Percentiles rank a stretch among this genome's conserved stretches.
phyloP scores from a whole-genome alignment of 2,797 vertebrate genomes.

The Masticophis lateralis region DNA sequence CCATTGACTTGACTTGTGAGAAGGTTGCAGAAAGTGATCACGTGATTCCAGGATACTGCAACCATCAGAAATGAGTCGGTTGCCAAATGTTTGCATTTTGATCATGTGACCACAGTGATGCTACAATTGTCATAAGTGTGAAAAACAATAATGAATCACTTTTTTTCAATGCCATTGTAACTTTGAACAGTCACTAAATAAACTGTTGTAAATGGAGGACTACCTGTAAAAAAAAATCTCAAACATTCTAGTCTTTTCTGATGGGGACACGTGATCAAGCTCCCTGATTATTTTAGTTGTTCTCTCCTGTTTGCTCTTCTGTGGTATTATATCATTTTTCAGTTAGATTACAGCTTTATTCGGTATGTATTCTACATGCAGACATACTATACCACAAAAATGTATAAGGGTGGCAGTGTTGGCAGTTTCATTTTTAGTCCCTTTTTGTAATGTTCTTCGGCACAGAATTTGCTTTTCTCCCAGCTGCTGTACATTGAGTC shows the following conservation, averaged over 20 bases:
- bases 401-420: background rate
- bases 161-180: too few species aligned
- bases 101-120: too few species aligned
- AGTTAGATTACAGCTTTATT: background rate
- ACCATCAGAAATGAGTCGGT: too few species aligned
- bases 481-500: background rate
- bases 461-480: background rate
- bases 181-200: too few species aligned
- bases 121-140: too few species aligned
- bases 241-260: background rate
- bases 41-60: too few species aligned
- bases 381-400: background rate
- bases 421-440: background rate
- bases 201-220: too few species aligned
- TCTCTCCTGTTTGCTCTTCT: background rate
- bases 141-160: too few species aligned
- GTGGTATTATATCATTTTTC: background rate
- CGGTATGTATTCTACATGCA: background rate
- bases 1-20: too few species aligned
- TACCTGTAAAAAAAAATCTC: too few species aligned
- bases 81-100: too few species aligned
- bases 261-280: background rate
- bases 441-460: background rate
- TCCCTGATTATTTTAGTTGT: background rate
- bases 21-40: too few species aligned